These are phyloP conservation scores for Neopelma chrysocephalum DNA, from an alignment of 2,797 vertebrate species.

Conservation along the genomic window DNA sequence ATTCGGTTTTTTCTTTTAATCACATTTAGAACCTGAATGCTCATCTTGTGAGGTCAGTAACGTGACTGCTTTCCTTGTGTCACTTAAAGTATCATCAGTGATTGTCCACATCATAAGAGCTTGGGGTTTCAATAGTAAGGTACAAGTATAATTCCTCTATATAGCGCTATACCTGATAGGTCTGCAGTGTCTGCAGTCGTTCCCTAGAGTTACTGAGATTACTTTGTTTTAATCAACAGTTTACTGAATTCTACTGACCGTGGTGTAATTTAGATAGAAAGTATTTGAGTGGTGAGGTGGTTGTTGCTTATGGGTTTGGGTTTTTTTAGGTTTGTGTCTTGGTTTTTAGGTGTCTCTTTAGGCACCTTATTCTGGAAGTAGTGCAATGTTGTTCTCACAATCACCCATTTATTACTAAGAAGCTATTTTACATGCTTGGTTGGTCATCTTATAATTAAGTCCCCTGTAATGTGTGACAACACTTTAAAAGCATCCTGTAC, in stretches of 20 bases:
- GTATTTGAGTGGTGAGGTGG: fast-evolving
- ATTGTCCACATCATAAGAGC: background rate
- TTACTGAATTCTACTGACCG: background rate
- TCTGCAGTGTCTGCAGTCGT: background rate
- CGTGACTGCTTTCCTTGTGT: background rate
- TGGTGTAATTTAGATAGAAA: background rate
- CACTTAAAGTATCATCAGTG: background rate
- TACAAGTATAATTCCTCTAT: background rate
- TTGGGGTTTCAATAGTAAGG: background rate
- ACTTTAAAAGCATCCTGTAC: background rate
- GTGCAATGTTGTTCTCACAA: background rate
- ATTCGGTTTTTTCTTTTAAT: background rate
- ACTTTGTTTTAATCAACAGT: background rate
- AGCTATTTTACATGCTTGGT: background rate
- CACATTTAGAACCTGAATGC: background rate
- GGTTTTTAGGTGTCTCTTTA: background rate
- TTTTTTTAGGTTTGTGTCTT: background rate
- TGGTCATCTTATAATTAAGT: background rate
- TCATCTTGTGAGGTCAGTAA: background rate
- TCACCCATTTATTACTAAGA: background rate
- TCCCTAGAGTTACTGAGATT: background rate
- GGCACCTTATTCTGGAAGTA: background rate
- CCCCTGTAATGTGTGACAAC: background rate
- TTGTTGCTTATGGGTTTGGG: background rate
- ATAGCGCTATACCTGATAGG: background rate